Evolutionary conservation across 30 jellyfish, hydroid and myxozoan genomes (phyloP).

Genomic region (Chrysaora quinquecirrha): DNA sequence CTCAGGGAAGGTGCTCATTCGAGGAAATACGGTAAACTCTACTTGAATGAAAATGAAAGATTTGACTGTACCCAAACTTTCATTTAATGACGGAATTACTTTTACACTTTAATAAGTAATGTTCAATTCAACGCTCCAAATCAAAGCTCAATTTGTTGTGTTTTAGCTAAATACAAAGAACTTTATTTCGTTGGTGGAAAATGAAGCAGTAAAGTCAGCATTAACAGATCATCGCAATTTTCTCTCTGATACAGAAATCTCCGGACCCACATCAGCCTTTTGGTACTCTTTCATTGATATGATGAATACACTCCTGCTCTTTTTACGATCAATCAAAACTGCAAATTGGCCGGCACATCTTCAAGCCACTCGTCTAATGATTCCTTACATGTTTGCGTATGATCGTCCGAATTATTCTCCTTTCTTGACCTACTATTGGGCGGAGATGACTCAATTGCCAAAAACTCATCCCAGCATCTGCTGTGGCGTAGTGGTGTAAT

Average conservation of each 20-base stretch:
- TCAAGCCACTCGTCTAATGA: slow-evolving; percentile 18
- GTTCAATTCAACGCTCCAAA: background rate
- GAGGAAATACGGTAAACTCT: background rate
- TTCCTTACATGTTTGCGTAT: slow-evolving; percentile 43
- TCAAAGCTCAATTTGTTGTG: background rate
- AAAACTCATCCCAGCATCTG: slow-evolving; percentile 24
- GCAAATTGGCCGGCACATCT: slow-evolving; percentile 34
- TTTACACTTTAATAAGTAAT: background rate
- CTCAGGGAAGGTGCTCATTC: no score
- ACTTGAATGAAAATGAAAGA: background rate
- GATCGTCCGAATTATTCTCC: slow-evolving; percentile 48
- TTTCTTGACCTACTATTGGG: slow-evolving; percentile 34
- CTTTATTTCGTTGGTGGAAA: background rate
- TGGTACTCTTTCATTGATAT: slow-evolving; percentile 29
- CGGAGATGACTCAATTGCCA: slow-evolving; percentile 10
- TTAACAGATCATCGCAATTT: background rate
- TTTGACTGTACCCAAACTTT: background rate
- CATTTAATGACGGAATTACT: background rate
- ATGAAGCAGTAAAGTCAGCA: background rate
- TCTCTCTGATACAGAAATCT: background rate
- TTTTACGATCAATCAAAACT: slow-evolving; percentile 16
- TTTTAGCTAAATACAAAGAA: background rate
- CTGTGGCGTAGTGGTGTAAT: no score
- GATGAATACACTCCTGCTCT: slow-evolving; percentile 19
- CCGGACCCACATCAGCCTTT: background rate